Percentiles rank a stretch among this genome's conserved stretches.
These are phyloP conservation scores for Leptatherina wallacei DNA, from an alignment of 2,797 vertebrate genomes.

Conservation along the genomic window DNA sequence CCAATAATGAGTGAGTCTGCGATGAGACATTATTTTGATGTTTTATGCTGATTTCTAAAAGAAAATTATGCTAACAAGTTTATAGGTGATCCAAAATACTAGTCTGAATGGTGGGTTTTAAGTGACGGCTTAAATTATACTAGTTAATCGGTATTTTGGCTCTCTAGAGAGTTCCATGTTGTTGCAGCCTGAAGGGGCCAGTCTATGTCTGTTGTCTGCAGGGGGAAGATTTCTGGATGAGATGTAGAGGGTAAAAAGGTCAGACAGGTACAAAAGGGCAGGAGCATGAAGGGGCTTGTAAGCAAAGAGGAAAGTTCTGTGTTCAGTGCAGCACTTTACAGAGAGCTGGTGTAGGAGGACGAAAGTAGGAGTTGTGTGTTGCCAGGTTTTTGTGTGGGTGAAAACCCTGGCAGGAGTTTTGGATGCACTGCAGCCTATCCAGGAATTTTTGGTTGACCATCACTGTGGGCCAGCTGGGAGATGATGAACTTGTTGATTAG, in stretches of 20 bases:
- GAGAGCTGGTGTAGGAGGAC: not conserved
- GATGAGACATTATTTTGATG: not conserved
- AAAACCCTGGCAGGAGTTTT: slow-evolving; percentile 1
- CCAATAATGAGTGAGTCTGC: not conserved
- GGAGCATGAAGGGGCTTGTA: slow-evolving; percentile 14
- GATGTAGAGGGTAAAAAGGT: slow-evolving; percentile 1
- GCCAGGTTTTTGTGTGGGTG: slow-evolving; percentile 17
- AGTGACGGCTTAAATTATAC: not conserved
- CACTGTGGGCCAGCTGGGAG: not conserved
- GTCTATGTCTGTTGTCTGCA: not conserved
- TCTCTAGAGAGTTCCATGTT: not conserved
- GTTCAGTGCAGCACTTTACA: not conserved
- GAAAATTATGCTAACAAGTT: not conserved
- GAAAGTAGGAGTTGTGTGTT: slow-evolving; percentile 1
- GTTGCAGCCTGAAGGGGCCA: not conserved
- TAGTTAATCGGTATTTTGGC: not conserved
- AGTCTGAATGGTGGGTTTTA: not conserved
- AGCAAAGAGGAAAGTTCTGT: not conserved
- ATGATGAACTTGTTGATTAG: slow-evolving; percentile 9
- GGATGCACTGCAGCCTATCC: slow-evolving; percentile 8
- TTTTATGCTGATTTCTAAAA: not conserved
- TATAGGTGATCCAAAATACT: not conserved
- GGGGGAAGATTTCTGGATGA: not conserved
- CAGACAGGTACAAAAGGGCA: not conserved
- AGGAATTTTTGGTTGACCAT: slow-evolving; percentile 1